A percentile compares a stretch with the other conserved stretches of the same genome.
Evolutionary conservation across 1,140 invertebrate species (phyloP).

Genomic region (Telenomus remus): DNA sequence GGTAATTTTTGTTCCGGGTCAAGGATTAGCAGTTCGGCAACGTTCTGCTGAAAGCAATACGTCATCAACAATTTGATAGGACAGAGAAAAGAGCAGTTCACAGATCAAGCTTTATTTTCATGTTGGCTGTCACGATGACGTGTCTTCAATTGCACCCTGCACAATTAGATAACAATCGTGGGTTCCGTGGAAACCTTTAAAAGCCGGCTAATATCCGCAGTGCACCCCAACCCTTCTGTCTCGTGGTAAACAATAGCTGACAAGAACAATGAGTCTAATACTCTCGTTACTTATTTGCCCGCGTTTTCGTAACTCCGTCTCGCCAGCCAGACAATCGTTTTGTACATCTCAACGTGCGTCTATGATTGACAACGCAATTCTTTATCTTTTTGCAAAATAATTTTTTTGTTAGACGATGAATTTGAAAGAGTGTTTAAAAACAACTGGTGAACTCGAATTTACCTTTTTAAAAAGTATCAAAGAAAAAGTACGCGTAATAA

Average conservation of each 20-base stretch:
- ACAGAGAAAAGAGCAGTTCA: neutral
- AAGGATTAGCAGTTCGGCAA: no score
- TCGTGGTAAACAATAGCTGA: conserved; percentile 47
- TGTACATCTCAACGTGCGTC: no score
- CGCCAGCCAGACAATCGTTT: conserved; percentile 38
- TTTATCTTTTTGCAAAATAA: no score
- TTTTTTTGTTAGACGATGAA: no score
- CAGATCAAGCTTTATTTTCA: conserved; percentile 29
- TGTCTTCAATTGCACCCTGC: conserved; percentile 41
- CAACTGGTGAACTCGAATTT: no score
- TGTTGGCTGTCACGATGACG: conserved; percentile 27
- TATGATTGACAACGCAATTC: no score
- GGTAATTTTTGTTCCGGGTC: no score
- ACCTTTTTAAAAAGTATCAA: no score
- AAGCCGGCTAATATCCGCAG: conserved; percentile 52
- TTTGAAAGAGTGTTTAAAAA: no score
- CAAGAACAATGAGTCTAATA: conserved; percentile 56
- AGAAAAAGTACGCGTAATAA: no score
- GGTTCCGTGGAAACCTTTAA: conserved; percentile 42
- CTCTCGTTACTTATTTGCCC: conserved; percentile 57
- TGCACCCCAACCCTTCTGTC: conserved; percentile 23
- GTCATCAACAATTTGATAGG: no score
- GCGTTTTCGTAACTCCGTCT: conserved; percentile 41
- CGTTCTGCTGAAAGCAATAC: no score
- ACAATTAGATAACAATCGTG: conserved; percentile 55